These are phyloP conservation scores for Anneissia japonica DNA, from an alignment of 35 echinoderm and acorn worm species.

Conservation along the genomic window DNA sequence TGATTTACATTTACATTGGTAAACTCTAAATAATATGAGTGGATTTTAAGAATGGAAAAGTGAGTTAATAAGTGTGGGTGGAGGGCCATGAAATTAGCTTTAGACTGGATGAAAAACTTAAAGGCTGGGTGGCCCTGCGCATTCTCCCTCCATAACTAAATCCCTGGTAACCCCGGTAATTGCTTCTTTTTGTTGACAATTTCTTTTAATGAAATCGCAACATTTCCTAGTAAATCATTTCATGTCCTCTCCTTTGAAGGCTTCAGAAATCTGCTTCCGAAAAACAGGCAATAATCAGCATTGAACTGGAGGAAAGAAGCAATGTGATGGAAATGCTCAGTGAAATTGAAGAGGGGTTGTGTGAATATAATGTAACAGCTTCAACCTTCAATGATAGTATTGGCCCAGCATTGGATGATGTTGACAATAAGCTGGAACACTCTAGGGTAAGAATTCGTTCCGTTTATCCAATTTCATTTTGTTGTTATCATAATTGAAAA, in stretches of 20 bases:
- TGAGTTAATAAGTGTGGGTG: too few species aligned
- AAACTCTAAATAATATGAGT: too few species aligned
- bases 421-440: conserved; percentile 28
- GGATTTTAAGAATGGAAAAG: too few species aligned
- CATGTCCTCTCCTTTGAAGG: background rate
- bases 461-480: background rate
- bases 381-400: conserved; percentile 47
- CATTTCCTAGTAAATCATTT: too few species aligned
- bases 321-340: background rate
- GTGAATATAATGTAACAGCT: background rate
- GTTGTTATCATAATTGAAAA: background rate
- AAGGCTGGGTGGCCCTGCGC: too few species aligned
- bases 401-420: conserved; percentile 53
- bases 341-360: background rate
- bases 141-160: too few species aligned
- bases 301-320: background rate
- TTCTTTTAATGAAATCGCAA: too few species aligned
- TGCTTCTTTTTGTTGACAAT: too few species aligned
- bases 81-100: too few species aligned
- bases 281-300: background rate
- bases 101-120: too few species aligned
- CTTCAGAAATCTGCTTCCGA: background rate
- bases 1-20: too few species aligned
- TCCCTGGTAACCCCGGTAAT: too few species aligned
- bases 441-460: conserved; percentile 19